Evolutionary conservation across 2,797 vertebrate species (phyloP).

Genomic region (Rhodeus uyekii): DNA sequence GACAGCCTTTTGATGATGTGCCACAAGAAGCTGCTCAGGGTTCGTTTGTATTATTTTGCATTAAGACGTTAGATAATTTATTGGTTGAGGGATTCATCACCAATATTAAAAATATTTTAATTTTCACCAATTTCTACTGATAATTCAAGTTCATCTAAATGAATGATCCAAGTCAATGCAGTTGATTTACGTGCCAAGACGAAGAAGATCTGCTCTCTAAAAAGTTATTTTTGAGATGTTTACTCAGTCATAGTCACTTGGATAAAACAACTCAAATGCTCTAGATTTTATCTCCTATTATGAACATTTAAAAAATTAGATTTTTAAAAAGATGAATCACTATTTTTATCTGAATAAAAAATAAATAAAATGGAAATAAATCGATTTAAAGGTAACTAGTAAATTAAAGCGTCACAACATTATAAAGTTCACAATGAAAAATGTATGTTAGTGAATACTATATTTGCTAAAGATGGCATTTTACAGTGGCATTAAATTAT

Average conservation of each 20-base stretch:
- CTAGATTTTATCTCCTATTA: background rate
- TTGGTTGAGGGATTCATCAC: background rate
- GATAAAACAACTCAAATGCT: background rate
- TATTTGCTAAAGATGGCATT: background rate
- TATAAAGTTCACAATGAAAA: background rate
- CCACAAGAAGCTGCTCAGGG: constrained; percentile 13
- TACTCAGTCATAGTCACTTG: background rate
- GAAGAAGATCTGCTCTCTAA: background rate
- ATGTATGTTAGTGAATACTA: fast-evolving
- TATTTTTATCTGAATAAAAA: background rate
- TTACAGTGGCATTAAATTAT: background rate
- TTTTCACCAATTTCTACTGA: background rate
- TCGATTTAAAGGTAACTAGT: background rate
- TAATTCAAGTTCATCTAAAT: background rate
- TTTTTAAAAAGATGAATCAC: too few species aligned
- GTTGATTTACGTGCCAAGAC: background rate
- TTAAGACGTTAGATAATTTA: background rate
- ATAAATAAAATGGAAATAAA: background rate
- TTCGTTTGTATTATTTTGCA: constrained; percentile 3
- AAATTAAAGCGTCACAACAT: background rate
- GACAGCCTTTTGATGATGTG: constrained; percentile 6
- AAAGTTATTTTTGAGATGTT: background rate
- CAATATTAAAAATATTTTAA: background rate
- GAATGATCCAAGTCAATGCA: background rate
- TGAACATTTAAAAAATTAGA: background rate